These are phyloP conservation scores for Penaeus monodon DNA, from an alignment of 2,888 invertebrate species.

Conservation along the genomic window DNA sequence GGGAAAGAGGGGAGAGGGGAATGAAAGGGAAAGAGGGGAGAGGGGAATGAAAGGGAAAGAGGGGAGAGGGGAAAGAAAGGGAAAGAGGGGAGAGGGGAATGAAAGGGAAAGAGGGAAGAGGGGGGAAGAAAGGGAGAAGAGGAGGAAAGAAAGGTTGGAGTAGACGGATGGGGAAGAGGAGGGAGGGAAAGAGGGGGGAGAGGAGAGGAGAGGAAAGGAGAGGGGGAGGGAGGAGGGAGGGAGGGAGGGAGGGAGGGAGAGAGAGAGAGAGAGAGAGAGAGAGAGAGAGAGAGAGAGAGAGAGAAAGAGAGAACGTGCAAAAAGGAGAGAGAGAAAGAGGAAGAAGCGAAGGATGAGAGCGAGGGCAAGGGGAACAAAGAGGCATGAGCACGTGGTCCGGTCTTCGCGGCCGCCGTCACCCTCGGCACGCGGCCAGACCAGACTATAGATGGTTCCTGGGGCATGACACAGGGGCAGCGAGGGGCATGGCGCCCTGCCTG, in stretches of 20 bases:
- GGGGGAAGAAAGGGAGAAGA: background rate
- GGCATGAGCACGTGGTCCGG: too few relatives aligned
- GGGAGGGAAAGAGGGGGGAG: background rate
- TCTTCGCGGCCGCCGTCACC: too few relatives aligned
- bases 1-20: background rate
- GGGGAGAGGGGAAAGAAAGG: background rate
- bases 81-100: background rate
- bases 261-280: background rate
- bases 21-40: background rate
- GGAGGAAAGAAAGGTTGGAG: background rate
- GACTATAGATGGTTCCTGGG: too few relatives aligned
- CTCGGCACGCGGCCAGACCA: too few relatives aligned
- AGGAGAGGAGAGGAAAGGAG: background rate
- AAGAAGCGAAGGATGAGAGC: background rate
- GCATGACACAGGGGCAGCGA: too few relatives aligned
- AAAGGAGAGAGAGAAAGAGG: background rate
- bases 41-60: background rate
- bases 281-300: background rate
- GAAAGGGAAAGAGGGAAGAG: background rate
- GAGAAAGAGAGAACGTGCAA: background rate
- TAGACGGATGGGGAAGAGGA: background rate
- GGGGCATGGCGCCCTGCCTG: too few relatives aligned
- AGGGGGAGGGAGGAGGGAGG: background rate
- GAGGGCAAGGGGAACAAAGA: too few relatives aligned
- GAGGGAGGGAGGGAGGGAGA: background rate